Evolutionary conservation across 2,797 vertebrate genomes (phyloP).

Genomic region (Arnoldichthys spilopterus): DNA sequence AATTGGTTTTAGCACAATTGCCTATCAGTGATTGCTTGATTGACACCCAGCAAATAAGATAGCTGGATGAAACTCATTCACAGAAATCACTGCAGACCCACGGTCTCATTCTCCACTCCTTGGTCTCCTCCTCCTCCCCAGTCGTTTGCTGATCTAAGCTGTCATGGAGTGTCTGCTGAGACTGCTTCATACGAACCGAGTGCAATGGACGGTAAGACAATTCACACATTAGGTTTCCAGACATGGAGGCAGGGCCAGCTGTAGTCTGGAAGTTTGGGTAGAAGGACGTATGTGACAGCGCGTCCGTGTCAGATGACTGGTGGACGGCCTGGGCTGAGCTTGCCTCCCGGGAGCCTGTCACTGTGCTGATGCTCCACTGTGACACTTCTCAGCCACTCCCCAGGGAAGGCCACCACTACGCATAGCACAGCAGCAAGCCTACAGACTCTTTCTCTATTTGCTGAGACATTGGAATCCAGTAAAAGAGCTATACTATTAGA

Average conservation of each 20-base stretch:
- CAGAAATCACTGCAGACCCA: neutral
- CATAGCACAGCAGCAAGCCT: conserved; percentile 22
- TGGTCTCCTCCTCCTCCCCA: conserved; percentile 6
- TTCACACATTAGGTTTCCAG: conserved; percentile 34
- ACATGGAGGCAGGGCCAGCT: conserved; percentile 36
- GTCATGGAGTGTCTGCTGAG: conserved; percentile 39
- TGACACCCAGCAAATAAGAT: conserved; percentile 72
- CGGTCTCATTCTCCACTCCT: conserved; percentile 18
- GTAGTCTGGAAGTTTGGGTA: conserved; percentile 58
- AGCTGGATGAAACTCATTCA: conserved; percentile 46
- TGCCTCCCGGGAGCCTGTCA: conserved; percentile 59
- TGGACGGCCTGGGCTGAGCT: conserved; percentile 63
- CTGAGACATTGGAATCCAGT: conserved; percentile 8
- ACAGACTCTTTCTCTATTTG: conserved; percentile 9
- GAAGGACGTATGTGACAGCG: conserved; percentile 69
- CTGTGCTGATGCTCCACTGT: conserved; percentile 60
- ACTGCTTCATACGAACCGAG: conserved; percentile 6
- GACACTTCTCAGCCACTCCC: conserved; percentile 65
- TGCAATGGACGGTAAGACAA: conserved; percentile 16
- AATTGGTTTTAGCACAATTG: conserved; percentile 78
- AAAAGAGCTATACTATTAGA: neutral
- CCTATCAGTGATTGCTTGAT: conserved; percentile 70
- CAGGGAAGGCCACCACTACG: conserved; percentile 43
- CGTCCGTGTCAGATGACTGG: conserved; percentile 59
- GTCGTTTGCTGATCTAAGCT: conserved; percentile 16